Evolutionary conservation across 2,888 invertebrate genomes (phyloP), one percentile per base, ranked within the genome.

Genomic region (Apantesis nais): DNA sequence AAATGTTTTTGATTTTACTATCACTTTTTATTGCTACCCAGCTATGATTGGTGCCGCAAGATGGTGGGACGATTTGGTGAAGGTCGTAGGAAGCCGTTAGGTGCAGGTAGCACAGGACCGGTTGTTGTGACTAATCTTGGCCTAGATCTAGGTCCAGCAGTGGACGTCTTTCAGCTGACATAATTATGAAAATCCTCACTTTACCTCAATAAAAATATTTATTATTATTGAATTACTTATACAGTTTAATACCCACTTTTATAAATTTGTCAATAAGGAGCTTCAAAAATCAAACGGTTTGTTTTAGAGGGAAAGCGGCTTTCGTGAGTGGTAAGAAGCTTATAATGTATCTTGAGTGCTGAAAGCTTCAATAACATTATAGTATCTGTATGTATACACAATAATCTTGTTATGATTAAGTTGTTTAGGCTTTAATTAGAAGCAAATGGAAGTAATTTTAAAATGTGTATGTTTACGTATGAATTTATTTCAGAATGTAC

Each of bases 271-370:
- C 58, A 58, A 58, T 25, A 44, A 63, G 34, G 3, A 34, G n/a
- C 70, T 63, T 31, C 37, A 67, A 64, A 67, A 71, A 64, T 37
- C 39, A n/a, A 60, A 64, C 29, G 60, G 64, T 61, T 64, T 67
- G 48, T 67, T 67, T 71, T 67, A 58, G 39, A 61, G 25, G 62
- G 39, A 62, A 71, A 71, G 63, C 37, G n/a, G 67, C 71, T 67
- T 71, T 63, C 48, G 19, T 19, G 19, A 63, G 37, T 31, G 16
- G 29, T 67, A 71, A 71, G 67, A n/a, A 71, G 71, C 71, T 64
- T 71, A 67, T 71, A 67, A 67, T 25, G 37, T 19, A 39, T 67
- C 19, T 34, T 0, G 37, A 71, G 16, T 41, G 62, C 29, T 63
- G 22, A 58, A 29, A 31, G 25, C 31, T 63, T 41, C 39, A 1